Conservation (phyloP, 2,113 vertebrate species). For the Eublepharis macularius region DNA sequence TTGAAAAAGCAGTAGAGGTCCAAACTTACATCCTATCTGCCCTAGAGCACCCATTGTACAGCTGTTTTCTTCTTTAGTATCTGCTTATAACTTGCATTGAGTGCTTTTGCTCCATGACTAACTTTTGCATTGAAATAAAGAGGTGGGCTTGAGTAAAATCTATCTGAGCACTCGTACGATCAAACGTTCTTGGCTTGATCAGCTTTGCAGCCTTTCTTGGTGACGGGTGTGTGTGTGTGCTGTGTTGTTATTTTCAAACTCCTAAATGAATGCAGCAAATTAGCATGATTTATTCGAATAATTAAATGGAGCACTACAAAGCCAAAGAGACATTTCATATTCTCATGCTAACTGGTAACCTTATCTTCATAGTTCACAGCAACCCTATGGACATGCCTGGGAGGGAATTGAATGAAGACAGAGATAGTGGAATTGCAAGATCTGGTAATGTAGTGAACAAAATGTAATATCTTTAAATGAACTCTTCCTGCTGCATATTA, state of each 20-base stretch:
- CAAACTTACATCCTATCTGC: conserved; percentile 1
- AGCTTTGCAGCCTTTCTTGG: conserved; percentile 76
- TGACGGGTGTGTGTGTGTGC: conserved; percentile 76
- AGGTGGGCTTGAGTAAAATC: conserved; percentile 30
- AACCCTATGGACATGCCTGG: conserved; percentile 99
- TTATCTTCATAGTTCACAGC: conserved; percentile 88
- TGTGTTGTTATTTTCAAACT: conserved; percentile 60
- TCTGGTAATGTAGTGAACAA: conserved; percentile 83
- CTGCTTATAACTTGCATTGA: background rate
- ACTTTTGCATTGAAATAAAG: conserved; percentile 23
- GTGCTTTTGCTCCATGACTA: background rate
- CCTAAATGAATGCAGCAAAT: conserved; percentile 73
- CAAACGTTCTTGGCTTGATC: conserved; percentile 71
- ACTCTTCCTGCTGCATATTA: background rate
- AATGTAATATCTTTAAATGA: background rate
- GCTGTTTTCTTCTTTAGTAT: background rate
- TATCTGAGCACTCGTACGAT: conserved; percentile 18
- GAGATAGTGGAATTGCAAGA: conserved; percentile 97
- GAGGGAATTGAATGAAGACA: conserved; percentile 87
- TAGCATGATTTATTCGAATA: conserved; percentile 78
- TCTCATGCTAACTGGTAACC: conserved; percentile 65
- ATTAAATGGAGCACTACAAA: conserved; percentile 61
- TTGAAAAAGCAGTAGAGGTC: conserved; percentile 71
- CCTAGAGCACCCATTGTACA: conserved; percentile 15
- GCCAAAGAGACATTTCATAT: conserved; percentile 43